Conservation (phyloP, 35 echinoderm and acorn worm genomes). For the Ophioderma brevispina region DNA sequence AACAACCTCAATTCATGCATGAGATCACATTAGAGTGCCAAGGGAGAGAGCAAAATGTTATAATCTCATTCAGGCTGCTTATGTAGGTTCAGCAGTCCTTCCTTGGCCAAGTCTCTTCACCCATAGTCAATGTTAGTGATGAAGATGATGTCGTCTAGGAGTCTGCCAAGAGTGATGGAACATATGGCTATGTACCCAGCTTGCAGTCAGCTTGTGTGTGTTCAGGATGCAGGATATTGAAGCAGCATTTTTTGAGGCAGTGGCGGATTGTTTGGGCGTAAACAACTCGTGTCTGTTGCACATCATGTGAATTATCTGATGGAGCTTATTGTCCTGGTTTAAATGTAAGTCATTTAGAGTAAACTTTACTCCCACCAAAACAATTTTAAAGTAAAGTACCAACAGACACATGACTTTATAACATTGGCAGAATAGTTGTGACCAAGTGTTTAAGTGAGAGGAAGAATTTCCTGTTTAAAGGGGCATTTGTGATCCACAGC, state of each 20-base stretch:
- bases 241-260: slow-evolving; percentile 4
- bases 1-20: background rate
- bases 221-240: slow-evolving; percentile 19
- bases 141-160: background rate
- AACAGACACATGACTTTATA: too few relatives aligned
- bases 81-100: slow-evolving; percentile 18
- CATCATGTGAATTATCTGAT: too few relatives aligned
- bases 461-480: too few relatives aligned
- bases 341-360: too few relatives aligned
- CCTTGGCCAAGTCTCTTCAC: background rate
- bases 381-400: too few relatives aligned
- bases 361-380: too few relatives aligned
- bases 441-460: too few relatives aligned
- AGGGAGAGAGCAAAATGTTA: background rate
- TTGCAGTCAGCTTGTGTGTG: slow-evolving; percentile 6
- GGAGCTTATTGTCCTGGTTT: too few relatives aligned
- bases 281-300: too few relatives aligned
- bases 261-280: background rate
- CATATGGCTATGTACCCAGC: background rate
- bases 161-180: slow-evolving; percentile 8
- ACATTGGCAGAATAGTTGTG: too few relatives aligned
- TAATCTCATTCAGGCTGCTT: slow-evolving; percentile 18
- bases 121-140: too few relatives aligned
- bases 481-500: too few relatives aligned
- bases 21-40: background rate